Evolutionary conservation across 2,888 invertebrate genomes (phyloP), one percentile per base, ranked within the genome.

Genomic region (Drosophila helvetica): DNA sequence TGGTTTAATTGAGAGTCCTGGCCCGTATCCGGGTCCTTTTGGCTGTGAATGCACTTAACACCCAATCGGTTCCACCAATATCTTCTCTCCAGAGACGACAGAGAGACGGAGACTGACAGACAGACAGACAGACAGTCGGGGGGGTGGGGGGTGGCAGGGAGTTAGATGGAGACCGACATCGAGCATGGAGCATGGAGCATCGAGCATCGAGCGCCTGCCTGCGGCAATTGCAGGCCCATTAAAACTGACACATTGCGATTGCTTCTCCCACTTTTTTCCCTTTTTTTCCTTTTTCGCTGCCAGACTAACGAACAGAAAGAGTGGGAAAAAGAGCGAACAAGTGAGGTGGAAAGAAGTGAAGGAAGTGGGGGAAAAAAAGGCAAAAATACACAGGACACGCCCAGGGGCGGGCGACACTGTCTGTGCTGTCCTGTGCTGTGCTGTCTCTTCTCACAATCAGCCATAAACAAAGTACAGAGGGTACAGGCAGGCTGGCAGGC

Each of bases 241-340:
- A 82, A 82, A 82, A 82, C 86, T 86, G 86, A 86, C 86, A 82
- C 84, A 82, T 82, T 82, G 86, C 86, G 80, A 78, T 80, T 80
- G 78, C 79, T 80, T 72, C 57, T 45, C 18, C 71, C 70, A 38
- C 43, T n/a, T 50, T 64, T 50, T 33, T 10, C 47, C n/a, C 3
- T 15, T 33, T 38, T 12, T 52, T 62, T n/a, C n/a, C n/a, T 78
- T 82, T 80, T 67, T 52, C 78, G 65, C 64, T 61, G 72, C 71
- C 80, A 70, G 59, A 61, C 55, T 38, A 75, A 65, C 62, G 70
- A 70, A 68, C 25, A 56, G 17, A 50, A 38, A 10, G 52, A 33
- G 10, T 46, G 38, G 33, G 12, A 55, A 56, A 38, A 17, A 33
- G 61, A 51, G 33, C 54, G 65, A 73, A n/a, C 38, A 38, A 38